A percentile compares a stretch with the other conserved stretches of the same genome.
These are phyloP conservation scores for Proterorhinus semilunaris DNA, from an alignment of 2,113 vertebrate species.

Conservation along the genomic window DNA sequence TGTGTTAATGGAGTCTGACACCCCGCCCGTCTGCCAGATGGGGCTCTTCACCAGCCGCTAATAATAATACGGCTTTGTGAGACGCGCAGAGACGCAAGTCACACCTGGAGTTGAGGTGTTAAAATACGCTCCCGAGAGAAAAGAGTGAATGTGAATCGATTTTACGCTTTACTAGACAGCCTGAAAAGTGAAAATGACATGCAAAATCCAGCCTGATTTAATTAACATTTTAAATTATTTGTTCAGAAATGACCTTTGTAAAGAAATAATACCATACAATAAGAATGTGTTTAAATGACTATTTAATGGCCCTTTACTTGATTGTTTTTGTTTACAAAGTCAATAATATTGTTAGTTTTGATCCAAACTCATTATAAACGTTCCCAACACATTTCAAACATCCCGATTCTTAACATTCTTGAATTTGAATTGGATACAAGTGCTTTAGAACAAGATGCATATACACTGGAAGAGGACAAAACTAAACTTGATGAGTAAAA, in stretches of 20 bases:
- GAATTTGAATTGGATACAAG: too few species aligned
- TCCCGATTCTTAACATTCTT: too few species aligned
- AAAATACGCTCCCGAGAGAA: background rate
- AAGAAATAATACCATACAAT: background rate
- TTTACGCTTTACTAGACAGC: background rate
- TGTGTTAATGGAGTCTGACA: conserved; percentile 6
- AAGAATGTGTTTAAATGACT: too few species aligned
- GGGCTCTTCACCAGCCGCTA: background rate
- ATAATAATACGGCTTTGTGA: background rate
- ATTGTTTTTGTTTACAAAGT: too few species aligned
- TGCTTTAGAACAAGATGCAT: too few species aligned
- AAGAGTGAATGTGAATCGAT: background rate
- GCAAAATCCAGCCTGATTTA: background rate
- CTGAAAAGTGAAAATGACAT: background rate
- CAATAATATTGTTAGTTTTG: too few species aligned
- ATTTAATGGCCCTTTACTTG: too few species aligned
- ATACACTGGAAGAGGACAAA: too few species aligned
- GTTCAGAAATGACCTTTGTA: background rate
- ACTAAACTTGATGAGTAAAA: too few species aligned
- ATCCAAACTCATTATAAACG: too few species aligned
- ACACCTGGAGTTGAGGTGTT: background rate
- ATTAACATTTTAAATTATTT: background rate
- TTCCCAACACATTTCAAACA: too few species aligned
- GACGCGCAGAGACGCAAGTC: background rate
- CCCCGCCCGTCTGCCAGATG: conserved; percentile 3